Percentiles rank a stretch among this genome's conserved stretches.
Evolutionary conservation across 2,113 vertebrate species (phyloP).

Genomic region (Marmota flaviventris): DNA sequence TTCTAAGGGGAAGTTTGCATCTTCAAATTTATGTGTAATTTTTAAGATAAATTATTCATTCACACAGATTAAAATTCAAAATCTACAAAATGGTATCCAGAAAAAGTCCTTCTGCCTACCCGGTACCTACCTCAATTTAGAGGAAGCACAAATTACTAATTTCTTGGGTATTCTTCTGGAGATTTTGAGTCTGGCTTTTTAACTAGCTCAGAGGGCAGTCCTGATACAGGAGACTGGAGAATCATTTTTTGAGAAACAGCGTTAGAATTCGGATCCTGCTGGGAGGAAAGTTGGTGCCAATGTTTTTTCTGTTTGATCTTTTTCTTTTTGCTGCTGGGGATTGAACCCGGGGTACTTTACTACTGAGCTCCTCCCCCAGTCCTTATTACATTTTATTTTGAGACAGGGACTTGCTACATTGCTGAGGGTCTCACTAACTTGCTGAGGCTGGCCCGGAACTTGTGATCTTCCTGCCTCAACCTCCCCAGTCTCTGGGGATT

Average conservation of each 20-base stretch:
- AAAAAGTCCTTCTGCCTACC: neutral
- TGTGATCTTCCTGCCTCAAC: too few species aligned
- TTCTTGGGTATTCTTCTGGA: neutral
- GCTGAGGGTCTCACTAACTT: too few species aligned
- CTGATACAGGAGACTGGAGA: neutral
- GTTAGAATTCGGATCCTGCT: neutral
- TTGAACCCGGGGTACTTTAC: too few species aligned
- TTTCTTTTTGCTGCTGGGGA: too few species aligned
- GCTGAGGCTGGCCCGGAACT: too few species aligned
- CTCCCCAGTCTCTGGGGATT: too few species aligned
- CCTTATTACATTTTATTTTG: too few species aligned
- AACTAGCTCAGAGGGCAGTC: neutral
- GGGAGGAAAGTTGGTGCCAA: neutral
- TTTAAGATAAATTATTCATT: neutral
- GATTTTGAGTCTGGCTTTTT: neutral
- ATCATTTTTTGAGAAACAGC: neutral
- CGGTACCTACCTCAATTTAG: neutral
- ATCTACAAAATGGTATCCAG: neutral
- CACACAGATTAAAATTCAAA: constrained; percentile 4
- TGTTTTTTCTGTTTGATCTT: too few species aligned
- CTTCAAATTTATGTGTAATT: neutral
- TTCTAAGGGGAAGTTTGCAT: neutral
- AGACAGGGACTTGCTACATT: too few species aligned
- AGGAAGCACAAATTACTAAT: neutral
- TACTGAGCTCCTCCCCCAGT: too few species aligned